phyloP scores from a whole-genome alignment of 2,888 invertebrate species.

The Ichneumoninae sp. region DNA sequence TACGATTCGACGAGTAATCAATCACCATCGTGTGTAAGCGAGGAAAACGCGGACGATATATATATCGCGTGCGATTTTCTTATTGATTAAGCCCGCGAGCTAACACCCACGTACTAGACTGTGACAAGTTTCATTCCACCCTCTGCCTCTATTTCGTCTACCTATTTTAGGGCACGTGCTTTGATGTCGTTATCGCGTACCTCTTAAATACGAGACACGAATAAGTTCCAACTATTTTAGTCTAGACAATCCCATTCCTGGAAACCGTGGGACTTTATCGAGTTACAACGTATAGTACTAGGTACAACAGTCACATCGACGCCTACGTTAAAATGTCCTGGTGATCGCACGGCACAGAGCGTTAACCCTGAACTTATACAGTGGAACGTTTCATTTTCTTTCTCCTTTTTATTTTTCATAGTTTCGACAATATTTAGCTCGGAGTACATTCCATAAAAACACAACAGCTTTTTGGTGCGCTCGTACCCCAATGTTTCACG shows the following conservation, averaged over 20 bases:
- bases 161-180: slow-evolving; percentile 57
- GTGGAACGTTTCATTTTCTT: slow-evolving; percentile 4
- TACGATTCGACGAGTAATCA: background rate
- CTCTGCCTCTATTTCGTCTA: background rate
- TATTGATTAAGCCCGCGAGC: slow-evolving; percentile 59
- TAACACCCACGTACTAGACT: slow-evolving; percentile 38
- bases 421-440: background rate
- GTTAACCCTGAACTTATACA: slow-evolving; percentile 38
- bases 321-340: slow-evolving; percentile 24
- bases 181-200: slow-evolving; percentile 59
- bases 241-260: slow-evolving; percentile 45
- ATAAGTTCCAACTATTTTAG: slow-evolving; percentile 60
- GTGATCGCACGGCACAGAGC: slow-evolving; percentile 17
- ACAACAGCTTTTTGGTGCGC: background rate
- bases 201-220: slow-evolving; percentile 59
- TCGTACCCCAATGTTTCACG: background rate
- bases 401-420: background rate
- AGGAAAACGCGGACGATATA: slow-evolving; percentile 40
- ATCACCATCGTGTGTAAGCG: slow-evolving; percentile 26
- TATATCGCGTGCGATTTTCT: slow-evolving; percentile 60
- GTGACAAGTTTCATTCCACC: slow-evolving; percentile 22
- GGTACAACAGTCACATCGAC: slow-evolving; percentile 20
- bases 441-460: background rate
- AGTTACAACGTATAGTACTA: slow-evolving; percentile 33
- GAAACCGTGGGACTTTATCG: slow-evolving; percentile 38